Percentiles rank a stretch among this genome's conserved stretches.
Conservation (phyloP, 2,888 invertebrate genomes). For the Lochmaea crataegi region DNA sequence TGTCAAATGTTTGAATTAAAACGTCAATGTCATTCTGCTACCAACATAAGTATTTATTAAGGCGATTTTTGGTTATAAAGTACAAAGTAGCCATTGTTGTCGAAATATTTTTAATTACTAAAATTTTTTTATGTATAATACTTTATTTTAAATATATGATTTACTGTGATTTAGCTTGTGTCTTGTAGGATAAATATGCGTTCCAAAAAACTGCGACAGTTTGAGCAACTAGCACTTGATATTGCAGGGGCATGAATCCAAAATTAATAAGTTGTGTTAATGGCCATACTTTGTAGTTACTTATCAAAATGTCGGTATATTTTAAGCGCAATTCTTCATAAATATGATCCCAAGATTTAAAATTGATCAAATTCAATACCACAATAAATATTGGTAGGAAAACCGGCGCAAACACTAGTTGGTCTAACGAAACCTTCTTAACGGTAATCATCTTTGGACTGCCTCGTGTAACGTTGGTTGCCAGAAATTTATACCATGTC, state of each 20-base stretch:
- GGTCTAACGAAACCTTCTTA: conserved; percentile 80
- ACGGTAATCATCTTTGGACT: conserved; percentile 53
- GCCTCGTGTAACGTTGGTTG: conserved; percentile 19
- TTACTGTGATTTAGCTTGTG: conserved; percentile 50
- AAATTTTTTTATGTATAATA: too few species aligned
- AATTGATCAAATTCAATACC: conserved; percentile 71
- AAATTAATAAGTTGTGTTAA: conserved; percentile 88
- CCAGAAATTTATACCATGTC: conserved; percentile 77
- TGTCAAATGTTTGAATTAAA: not conserved
- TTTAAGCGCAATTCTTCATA: conserved; percentile 70
- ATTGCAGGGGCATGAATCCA: conserved; percentile 82
- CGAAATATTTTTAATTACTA: too few species aligned
- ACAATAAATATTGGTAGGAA: conserved; percentile 73
- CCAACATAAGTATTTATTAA: not conserved
- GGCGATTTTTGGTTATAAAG: not conserved
- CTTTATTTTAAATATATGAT: too few species aligned
- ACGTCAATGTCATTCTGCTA: not conserved
- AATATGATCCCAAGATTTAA: conserved; percentile 67
- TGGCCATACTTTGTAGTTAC: conserved; percentile 86
- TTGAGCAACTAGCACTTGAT: conserved; percentile 85
- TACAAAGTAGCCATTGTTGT: too few species aligned
- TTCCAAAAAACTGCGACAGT: conserved; percentile 87
- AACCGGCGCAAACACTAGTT: conserved; percentile 77
- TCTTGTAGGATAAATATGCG: conserved; percentile 82
- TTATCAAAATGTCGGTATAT: conserved; percentile 73